These are phyloP conservation scores for Amphipyra berbera DNA, from an alignment of 2,888 invertebrate species.

Conservation along the genomic window DNA sequence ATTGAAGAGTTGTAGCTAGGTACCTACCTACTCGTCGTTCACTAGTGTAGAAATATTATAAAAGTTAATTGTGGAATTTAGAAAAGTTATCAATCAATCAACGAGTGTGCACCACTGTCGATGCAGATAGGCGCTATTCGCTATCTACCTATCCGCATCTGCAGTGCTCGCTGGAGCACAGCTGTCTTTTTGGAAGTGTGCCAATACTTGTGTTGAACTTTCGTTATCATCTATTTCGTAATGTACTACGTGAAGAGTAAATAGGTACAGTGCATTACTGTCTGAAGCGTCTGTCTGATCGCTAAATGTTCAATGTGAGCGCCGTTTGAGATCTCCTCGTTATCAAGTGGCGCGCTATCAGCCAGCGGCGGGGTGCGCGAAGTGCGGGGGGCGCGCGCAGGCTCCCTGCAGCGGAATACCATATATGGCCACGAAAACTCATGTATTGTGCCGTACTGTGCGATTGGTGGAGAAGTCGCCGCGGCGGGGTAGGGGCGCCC, in stretches of 20 bases:
- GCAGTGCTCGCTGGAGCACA: slow-evolving; percentile 36
- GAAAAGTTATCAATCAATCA: background rate
- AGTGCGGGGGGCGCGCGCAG: slow-evolving; percentile 79
- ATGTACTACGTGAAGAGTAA: slow-evolving; percentile 33
- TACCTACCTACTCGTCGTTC: no score
- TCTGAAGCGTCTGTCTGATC: slow-evolving; percentile 50
- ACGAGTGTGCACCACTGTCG: slow-evolving; percentile 7
- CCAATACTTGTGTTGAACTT: slow-evolving; percentile 64
- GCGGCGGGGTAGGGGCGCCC: slow-evolving; percentile 88
- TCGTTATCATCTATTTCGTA: slow-evolving; percentile 55
- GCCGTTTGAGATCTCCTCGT: slow-evolving; percentile 71
- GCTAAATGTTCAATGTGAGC: slow-evolving; percentile 65
- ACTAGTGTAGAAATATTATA: background rate
- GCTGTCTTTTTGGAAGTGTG: slow-evolving; percentile 66
- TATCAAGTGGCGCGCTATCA: slow-evolving; percentile 81
- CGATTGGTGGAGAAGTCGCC: slow-evolving; percentile 90
- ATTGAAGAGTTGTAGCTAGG: no score
- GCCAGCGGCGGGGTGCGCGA: slow-evolving; percentile 69
- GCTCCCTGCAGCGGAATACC: slow-evolving; percentile 90
- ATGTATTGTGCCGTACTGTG: slow-evolving; percentile 88
- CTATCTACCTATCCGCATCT: slow-evolving; percentile 14
- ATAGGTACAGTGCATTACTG: slow-evolving; percentile 42
- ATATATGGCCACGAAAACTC: slow-evolving; percentile 86
- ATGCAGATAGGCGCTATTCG: slow-evolving; percentile 24
- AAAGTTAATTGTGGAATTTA: background rate